Percentiles rank a stretch among this genome's conserved stretches.
Evolutionary conservation across 2,113 vertebrate genomes (phyloP).

Genomic region (Chionomys nivalis): DNA sequence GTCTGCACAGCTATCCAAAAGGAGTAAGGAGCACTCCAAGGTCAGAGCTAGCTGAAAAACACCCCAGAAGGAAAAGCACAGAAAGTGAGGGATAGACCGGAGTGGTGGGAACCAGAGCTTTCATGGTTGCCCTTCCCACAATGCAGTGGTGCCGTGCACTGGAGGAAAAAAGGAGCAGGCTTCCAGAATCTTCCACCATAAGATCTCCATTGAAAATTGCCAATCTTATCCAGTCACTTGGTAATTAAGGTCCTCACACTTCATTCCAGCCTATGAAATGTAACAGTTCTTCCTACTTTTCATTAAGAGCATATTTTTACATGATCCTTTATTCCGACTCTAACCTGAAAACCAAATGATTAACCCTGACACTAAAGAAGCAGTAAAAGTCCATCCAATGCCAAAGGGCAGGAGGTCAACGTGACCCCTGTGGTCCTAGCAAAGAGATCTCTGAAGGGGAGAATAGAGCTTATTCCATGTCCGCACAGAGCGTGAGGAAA

Average conservation of each 20-base stretch:
- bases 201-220: neutral
- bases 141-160: accelerated
- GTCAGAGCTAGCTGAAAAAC: conserved; percentile 62
- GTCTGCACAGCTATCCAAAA: conserved; percentile 45
- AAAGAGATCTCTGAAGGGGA: neutral
- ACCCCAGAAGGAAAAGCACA: conserved; percentile 47
- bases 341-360: conserved; percentile 1
- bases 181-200: no score
- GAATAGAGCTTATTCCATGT: neutral
- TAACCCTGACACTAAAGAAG: neutral
- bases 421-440: neutral
- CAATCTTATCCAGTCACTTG: neutral
- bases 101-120: conserved; percentile 12
- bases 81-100: conserved; percentile 55
- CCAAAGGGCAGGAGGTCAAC: neutral
- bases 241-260: neutral
- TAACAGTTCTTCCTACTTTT: neutral
- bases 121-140: neutral
- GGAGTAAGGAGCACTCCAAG: conserved; percentile 40
- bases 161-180: neutral
- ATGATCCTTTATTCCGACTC: neutral
- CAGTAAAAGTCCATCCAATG: neutral
- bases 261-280: neutral
- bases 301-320: neutral
- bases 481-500: neutral